Conservation (phyloP, 2,888 invertebrate species). For the Cancer borealis region DNA sequence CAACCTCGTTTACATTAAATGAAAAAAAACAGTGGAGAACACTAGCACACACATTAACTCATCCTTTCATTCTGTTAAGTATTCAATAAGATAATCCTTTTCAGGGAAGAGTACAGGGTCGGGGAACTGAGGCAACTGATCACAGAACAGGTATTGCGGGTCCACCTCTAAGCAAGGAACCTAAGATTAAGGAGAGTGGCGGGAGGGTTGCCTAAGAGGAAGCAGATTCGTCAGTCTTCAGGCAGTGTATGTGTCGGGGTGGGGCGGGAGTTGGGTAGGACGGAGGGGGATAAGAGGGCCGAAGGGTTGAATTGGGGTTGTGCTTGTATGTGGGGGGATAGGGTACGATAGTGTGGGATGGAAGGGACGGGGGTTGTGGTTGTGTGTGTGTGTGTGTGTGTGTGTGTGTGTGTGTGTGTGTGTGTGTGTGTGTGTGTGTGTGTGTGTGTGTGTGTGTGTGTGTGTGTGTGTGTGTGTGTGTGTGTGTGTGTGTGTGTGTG, state of each 20-base stretch:
- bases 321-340: not conserved
- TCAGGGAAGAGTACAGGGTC: not conserved
- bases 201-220: conserved; percentile 13
- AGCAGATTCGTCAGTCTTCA: conserved; percentile 36
- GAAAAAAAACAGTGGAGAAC: not conserved
- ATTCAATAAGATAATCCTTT: not conserved
- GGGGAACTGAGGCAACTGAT: conserved; percentile 25
- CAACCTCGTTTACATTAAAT: not conserved
- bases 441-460: conserved; percentile 43
- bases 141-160: not conserved
- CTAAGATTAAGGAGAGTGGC: not conserved
- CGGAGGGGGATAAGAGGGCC: not conserved
- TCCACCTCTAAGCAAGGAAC: conserved; percentile 38
- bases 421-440: conserved; percentile 30
- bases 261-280: not conserved
- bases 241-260: conserved; percentile 12
- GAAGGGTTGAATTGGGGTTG: not conserved
- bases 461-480: conserved; percentile 39
- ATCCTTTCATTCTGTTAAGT: not conserved
- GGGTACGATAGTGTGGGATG: not conserved
- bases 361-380: not conserved
- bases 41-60: conserved; percentile 16
- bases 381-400: conserved; percentile 22
- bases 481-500: conserved; percentile 13
- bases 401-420: conserved; percentile 5